Evolutionary conservation across 1,140 invertebrate genomes (phyloP).

Genomic region (Trypoxylus dichotomus): DNA sequence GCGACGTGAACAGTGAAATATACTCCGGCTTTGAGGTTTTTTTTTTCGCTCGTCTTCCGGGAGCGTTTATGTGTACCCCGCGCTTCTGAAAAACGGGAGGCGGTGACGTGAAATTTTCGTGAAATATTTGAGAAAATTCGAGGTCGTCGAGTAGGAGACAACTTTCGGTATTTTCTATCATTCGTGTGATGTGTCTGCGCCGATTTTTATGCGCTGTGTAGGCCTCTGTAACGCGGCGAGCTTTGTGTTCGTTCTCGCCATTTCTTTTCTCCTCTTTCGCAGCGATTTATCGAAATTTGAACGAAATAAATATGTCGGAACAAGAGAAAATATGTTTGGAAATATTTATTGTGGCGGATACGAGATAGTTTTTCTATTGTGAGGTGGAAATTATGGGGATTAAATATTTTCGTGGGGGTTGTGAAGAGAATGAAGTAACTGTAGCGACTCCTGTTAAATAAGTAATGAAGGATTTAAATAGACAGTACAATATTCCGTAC

Average conservation of each 20-base stretch:
- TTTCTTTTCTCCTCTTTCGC: background rate
- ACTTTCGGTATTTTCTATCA: background rate
- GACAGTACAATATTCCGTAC: too few relatives aligned
- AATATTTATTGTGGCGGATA: background rate
- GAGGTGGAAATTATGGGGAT: too few relatives aligned
- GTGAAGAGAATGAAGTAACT: too few relatives aligned
- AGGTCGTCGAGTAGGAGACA: background rate
- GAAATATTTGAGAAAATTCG: background rate
- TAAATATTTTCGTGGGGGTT: too few relatives aligned
- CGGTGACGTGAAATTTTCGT: background rate
- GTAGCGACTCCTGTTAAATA: too few relatives aligned
- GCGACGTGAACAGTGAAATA: background rate
- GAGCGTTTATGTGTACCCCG: background rate
- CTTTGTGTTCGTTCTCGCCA: background rate
- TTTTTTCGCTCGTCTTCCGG: background rate
- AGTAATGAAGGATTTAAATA: too few relatives aligned
- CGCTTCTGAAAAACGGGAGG: background rate
- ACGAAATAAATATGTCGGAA: background rate
- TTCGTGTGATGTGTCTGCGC: background rate
- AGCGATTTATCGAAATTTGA: background rate
- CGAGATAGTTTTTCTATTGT: too few relatives aligned
- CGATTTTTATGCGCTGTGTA: background rate
- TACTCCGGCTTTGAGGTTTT: background rate
- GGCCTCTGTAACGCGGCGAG: background rate
- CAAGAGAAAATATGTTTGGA: background rate